These are phyloP conservation scores for Camponotus fellah DNA, from an alignment of 2,888 invertebrate species.

Conservation along the genomic window DNA sequence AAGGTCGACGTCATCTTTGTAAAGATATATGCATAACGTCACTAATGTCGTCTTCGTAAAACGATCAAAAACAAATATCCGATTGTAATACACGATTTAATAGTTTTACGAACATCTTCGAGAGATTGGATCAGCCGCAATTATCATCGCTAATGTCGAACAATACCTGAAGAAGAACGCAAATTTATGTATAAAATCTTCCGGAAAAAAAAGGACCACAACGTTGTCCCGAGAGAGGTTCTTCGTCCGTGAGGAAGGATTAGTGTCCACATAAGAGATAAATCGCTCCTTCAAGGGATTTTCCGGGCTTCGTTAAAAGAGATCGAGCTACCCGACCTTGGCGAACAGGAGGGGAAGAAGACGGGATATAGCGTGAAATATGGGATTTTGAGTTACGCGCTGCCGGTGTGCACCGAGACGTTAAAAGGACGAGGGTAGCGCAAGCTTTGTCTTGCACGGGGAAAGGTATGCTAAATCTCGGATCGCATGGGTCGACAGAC, in stretches of 20 bases:
- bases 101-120: not conserved
- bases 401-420: constrained; percentile 8
- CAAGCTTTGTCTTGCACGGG: constrained; percentile 26
- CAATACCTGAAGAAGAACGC: not conserved
- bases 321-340: constrained; percentile 41
- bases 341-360: not conserved
- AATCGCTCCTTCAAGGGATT: constrained; percentile 60
- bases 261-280: constrained; percentile 62
- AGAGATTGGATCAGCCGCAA: not conserved
- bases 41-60: constrained; percentile 45
- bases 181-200: constrained; percentile 16
- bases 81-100: not conserved
- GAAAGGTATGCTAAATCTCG: constrained; percentile 27
- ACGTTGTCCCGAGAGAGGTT: constrained; percentile 33
- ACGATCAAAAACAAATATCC: not conserved
- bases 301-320: constrained; percentile 59
- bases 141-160: constrained; percentile 24
- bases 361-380: constrained; percentile 32
- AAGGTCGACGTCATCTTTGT: constrained; percentile 41
- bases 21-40: constrained; percentile 48
- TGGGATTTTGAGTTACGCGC: constrained; percentile 45
- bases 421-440: constrained; percentile 43
- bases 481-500: not conserved
- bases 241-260: constrained; percentile 56
- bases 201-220: not conserved